Base-by-base conservation (phyloP, 2,888 invertebrate species). In the Lordiphosa fenestrarum region DNA sequence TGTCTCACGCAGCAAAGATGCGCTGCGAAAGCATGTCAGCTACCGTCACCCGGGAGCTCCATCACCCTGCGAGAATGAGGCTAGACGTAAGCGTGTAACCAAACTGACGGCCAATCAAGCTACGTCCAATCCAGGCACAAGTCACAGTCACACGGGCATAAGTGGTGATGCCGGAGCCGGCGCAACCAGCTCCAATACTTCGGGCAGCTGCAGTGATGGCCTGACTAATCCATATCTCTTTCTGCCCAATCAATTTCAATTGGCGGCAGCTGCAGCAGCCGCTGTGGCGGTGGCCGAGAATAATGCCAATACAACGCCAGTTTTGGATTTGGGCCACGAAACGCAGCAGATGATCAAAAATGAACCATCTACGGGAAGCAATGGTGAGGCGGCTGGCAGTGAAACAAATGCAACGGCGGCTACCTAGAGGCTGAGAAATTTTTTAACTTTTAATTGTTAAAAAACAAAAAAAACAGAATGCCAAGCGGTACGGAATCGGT, bases 1-100 rank as follows among this genome's bases (percentile, higher is more conserved):
- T 88, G 96, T 96, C 37, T 96, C 96, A 38, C 92, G 96, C 64
- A 96, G 96, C 52, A 91, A 96, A 60, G 96, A 96, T 88, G 96
- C 96, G 25, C 90, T 96, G 51, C 91, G 96, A 66, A 96, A 96
- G 88, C 96, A 96, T 87, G 95, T 96, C 38, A 96, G 96, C 0
- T 96, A 96, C 84, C 90, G 96, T 53, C 96, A 96, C 89, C 95
- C 95, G 6, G 92, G 89, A 3, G 89, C 90, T 13, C 90, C 90
- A 3, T 89, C 89, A 15, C 90, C 90, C 3, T 90, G 90, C 50
- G 90, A 90, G 59, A 86, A 88, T 21, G 90, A 90, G 46, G 88
- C 90, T 1, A 83, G 89, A 7, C 82, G 90, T 37, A 90, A 90
- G 58, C 86, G 90, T n/a, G 85, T 89, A n/a, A 71, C 84, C 13